A percentile compares a stretch with the other conserved stretches of the same genome.
Evolutionary conservation across 2,888 invertebrate species (phyloP).

Genomic region (Xanthia togata): DNA sequence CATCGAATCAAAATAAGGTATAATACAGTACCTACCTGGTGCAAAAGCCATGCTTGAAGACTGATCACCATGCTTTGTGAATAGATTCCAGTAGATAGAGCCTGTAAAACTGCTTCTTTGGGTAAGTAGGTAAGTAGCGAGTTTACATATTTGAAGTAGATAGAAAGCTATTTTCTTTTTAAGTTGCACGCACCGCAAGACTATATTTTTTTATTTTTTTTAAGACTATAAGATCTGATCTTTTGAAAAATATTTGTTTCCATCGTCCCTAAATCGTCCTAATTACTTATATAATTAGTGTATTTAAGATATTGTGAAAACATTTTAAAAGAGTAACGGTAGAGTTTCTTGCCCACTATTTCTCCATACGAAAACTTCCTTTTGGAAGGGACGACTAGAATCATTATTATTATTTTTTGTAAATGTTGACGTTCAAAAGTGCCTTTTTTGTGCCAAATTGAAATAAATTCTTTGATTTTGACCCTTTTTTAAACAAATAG

Average conservation of each 20-base stretch:
- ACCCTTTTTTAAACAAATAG: constrained; percentile 4
- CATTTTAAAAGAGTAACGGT: too few relatives aligned
- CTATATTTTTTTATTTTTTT: too few relatives aligned
- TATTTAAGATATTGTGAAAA: too few relatives aligned
- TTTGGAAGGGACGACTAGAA: too few relatives aligned
- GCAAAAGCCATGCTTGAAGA: background rate
- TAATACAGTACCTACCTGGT: background rate
- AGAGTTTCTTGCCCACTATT: too few relatives aligned
- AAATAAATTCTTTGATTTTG: too few relatives aligned
- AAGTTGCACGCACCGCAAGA: constrained; percentile 14
- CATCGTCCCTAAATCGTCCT: background rate
- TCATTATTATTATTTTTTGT: too few relatives aligned
- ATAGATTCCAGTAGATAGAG: constrained; percentile 27
- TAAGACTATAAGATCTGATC: too few relatives aligned
- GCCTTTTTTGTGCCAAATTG: too few relatives aligned
- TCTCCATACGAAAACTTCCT: too few relatives aligned
- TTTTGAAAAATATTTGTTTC: background rate
- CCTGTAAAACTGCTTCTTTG: constrained; percentile 26
- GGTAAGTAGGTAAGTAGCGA: constrained; percentile 29
- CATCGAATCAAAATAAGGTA: background rate
- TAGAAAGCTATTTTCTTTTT: constrained; percentile 20
- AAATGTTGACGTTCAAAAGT: too few relatives aligned
- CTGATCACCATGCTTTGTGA: background rate
- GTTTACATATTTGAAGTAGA: constrained; percentile 2
- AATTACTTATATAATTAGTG: too few relatives aligned